phyloP scores from a whole-genome alignment of 2,113 vertebrate genomes.

The Myiagra hebetior region DNA sequence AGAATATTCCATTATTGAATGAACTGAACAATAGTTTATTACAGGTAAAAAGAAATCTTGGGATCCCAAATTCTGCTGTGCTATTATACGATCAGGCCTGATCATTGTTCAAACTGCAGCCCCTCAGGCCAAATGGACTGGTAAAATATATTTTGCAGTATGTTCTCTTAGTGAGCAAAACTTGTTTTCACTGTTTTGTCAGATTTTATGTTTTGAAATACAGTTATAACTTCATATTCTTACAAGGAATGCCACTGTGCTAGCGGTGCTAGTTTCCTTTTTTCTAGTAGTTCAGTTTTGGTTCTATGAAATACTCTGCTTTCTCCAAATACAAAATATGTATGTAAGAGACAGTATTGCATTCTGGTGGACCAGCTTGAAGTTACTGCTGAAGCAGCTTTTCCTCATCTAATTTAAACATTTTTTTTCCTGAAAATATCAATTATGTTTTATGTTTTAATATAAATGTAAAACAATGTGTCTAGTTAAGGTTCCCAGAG shows the following conservation, averaged over 20 bases:
- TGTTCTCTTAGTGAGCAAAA: background rate
- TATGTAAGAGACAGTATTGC: background rate
- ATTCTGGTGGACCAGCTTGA: background rate
- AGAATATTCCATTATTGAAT: conserved; percentile 76
- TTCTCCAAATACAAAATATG: background rate
- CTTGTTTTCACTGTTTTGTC: background rate
- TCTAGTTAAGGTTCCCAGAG: conserved; percentile 30
- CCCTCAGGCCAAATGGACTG: background rate
- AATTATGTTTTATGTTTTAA: conserved; percentile 32
- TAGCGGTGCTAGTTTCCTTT: background rate
- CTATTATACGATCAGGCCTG: conserved; percentile 12
- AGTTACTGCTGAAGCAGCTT: background rate
- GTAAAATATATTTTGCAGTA: background rate
- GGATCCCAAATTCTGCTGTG: conserved; percentile 42
- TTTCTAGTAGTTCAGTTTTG: background rate
- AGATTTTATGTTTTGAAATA: background rate
- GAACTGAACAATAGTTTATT: conserved; percentile 74
- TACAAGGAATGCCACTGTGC: background rate
- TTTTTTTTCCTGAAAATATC: background rate
- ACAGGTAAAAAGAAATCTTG: conserved; percentile 68
- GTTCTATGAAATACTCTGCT: background rate
- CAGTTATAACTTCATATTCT: background rate
- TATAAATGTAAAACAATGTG: conserved; percentile 29
- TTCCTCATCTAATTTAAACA: background rate
- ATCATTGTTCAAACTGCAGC: background rate